Evolutionary conservation across 2,113 vertebrate genomes (phyloP), one percentile per base, ranked within the genome.

Genomic region (Zosterops hypoxanthus): DNA sequence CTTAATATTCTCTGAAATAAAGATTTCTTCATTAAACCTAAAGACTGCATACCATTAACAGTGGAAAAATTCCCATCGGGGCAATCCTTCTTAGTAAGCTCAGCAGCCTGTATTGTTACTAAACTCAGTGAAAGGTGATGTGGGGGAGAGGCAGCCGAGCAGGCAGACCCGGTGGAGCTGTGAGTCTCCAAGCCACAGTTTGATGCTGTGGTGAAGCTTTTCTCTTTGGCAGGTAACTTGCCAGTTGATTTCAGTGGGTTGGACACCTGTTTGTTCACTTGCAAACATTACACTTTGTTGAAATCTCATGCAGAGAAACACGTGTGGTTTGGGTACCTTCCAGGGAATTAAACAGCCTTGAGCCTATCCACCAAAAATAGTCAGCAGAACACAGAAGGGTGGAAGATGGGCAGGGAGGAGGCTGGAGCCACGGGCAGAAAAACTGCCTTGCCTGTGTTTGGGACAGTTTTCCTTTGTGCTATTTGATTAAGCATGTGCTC

Each of bases 21-120:
- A 97, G 93, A 95, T 87, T 79, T 92, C 91, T 93, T 95, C 95
- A 73, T 91, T 90, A 77, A 97, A 91, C 52, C 82, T 95, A 47
- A 95, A 91, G 93, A 66, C 57, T 95, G 70, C 34, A 91, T 94
- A 90, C 86, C 75, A 1, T 88, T 86, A 90, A 73, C 56, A 1
- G 44, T 2, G 22, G 55, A 42, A 61, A 75, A 64, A 41, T 68
- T 91, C 79, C 60, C 46, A 4, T 46, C 33, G 34, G 56, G 80
- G 56, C 77, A 88, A 72, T 66, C 71, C 57, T 66, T 44, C 80
- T 49, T 26, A 23, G 22, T 12, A 25, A 73, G 28, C 60, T 49
- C 66, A 61, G 53, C 76, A 90, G 55, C 65, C 59, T 3, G 0
- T 26, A 33, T 28, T 77, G 36, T 55, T 66, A 39, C 1, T 47